Base-by-base conservation (phyloP, 2,888 invertebrate genomes). In the Allolobophora icterica region DNA sequence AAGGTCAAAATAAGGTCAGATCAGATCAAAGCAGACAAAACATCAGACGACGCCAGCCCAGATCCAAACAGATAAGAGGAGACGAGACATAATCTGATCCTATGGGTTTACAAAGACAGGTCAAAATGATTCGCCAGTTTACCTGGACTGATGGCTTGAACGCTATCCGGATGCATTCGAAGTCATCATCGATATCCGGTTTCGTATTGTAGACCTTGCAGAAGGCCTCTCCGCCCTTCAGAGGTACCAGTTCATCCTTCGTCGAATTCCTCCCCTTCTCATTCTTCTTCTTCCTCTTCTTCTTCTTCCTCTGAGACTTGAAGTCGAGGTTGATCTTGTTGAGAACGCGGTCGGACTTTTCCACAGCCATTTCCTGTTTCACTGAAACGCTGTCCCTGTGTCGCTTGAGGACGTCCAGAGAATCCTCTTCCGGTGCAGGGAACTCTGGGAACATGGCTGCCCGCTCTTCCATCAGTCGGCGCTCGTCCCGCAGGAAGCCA, bases 161-260 rank as follows among this genome's bases (percentile, higher is more conserved):
- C 1, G 34, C 24, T 35, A 87, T 35, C n/a, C 24, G 34, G 35
- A 92, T 83, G 42, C 92, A 92, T 40, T 91, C 91, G 87, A 89
- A 91, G 24, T 33, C 40, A 15, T 71, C 90, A 21, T 87, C 89
- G 30, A 42, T 45, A 6, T 90, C 34, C 42, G 33, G 34, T 90
- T 71, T 84, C 35, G 45, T 35, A 34, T 89, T 33, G 45, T 91
- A 91, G n/a, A 84, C 34, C 38, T 45, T 90, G 24, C 89, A 40
- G 21, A 84, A 34, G 30, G 89, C 89, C 21, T 83, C 71, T 45
- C 90, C 90, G 4, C 91, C 90, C 21, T 33, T 24, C 58, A 84
- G 90, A 4, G 84, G 84, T 34, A 34, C 84, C 52, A 71, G 71
- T 71, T 17, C 30, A 30, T 11, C 87, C 87, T 35, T 38, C 87